Base-by-base conservation (phyloP, 2,797 vertebrate genomes). In the Silurus lanzhouensis region DNA sequence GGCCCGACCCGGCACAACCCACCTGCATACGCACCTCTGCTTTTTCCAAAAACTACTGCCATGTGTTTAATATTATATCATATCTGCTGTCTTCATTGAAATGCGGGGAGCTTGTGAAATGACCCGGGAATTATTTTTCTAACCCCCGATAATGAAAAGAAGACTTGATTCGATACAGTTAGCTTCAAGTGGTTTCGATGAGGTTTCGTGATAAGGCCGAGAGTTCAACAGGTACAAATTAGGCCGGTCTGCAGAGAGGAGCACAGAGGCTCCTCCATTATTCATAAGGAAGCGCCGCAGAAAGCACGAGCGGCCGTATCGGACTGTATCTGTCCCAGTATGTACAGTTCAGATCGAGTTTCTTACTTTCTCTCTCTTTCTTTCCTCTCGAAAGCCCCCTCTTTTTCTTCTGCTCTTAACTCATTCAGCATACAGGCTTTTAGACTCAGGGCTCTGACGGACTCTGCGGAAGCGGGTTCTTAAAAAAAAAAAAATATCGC, bases 21-120 rank as follows among this genome's bases (percentile, higher is more conserved):
- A 25, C 70, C 60, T 52, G 57, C 46, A 78, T 83, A 78, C 77
- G 80, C 61, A 38, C 63, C 81, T 25, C 27, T 20, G 85, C 71
- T 48, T 88, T 85, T 91, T 87, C 86, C 88, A 83, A 85, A 86
- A 85, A 52, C 86, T 17, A 82, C 66, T 87, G 82, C 89, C 91
- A 90, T 89, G 31, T 92, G 91, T 90, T 91, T 89, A 87, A 87
- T 89, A 90, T 91, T 90, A 91, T 88, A 87, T 88, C 77, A 80
- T 88, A 91, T 91, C 90, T 82, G 83, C 77, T 77, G 85, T 84
- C 78, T 90, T 85, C 68, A 72, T 81, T 48, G 86, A 80, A 76
- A 81, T 83, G 71, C 27, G 68, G 87, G 81, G 86, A 74, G 88
- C 58, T 86, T 58, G 78, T 81, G 80, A 87, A 88, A 82, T 92